Base-by-base conservation (phyloP, 2,888 invertebrate species). In the Pachliopta kotzebuea region DNA sequence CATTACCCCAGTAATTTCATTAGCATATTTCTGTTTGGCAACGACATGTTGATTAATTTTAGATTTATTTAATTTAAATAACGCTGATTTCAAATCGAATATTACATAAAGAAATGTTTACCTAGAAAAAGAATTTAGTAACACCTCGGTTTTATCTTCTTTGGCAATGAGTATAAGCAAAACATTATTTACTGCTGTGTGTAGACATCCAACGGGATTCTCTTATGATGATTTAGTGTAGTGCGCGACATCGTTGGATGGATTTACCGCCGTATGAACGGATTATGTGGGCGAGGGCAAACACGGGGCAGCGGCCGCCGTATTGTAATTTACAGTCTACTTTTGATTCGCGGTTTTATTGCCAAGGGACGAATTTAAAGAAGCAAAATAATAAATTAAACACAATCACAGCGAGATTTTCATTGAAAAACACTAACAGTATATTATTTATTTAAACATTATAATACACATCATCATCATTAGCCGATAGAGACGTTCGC, bases 271-370 rank as follows among this genome's bases (percentile, higher is more conserved):
- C 86, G 84, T 84, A 89, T 85, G 86, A 90, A 88, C 86, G 90
- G 90, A 90, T 91, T 91, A 91, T 88, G 90, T 91, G 90, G 90
- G 90, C 90, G 90, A 90, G 85, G 83, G 90, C 90, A 91, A 91
- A 91, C 90, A 90, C 85, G 87, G 86, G 87, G 85, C 88, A 86
- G 83, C 84, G 86, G 80, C 83, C 90, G 88, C 88, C 88, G 85
- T 89, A 88, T 90, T 89, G 86, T 86, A 85, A 90, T 88, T 87
- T 91, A 90, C 75, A 74, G 80, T 72, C 75, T 81, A 90, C 89
- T 90, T 90, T 90, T 90, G 90, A 90, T 89, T 86, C 89, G 86
- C 86, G 81, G 84, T 83, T 88, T 88, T 88, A 88, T 88, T 84
- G 83, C 82, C 76, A 79, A 80, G 76, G 79, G 79, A 77, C 75